Evolutionary conservation across 1,140 invertebrate species (phyloP).

Genomic region (Coenobita brevimanus): DNA sequence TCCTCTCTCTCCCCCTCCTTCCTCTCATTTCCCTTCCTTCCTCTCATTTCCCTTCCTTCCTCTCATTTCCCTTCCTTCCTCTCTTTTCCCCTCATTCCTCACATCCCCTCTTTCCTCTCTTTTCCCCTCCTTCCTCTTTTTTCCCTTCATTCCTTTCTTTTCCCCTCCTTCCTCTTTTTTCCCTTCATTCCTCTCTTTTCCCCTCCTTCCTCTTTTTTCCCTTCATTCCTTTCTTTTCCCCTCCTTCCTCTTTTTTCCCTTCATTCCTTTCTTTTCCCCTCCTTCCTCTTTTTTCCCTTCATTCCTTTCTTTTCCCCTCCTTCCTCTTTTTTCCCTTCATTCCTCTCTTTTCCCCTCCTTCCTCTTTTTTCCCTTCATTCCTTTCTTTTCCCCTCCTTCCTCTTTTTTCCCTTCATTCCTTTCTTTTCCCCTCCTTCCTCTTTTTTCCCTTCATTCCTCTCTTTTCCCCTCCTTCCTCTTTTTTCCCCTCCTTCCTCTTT

Average conservation of each 20-base stretch:
- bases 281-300: too few relatives aligned
- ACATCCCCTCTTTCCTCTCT: neutral
- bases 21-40: too few relatives aligned
- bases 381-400: neutral
- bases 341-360: neutral
- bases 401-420: neutral
- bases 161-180: constrained; percentile 1
- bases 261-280: neutral
- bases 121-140: too few relatives aligned
- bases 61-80: neutral
- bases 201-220: too few relatives aligned
- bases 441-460: neutral
- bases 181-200: neutral
- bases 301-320: neutral
- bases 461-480: too few relatives aligned
- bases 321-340: neutral
- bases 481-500: neutral
- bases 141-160: neutral
- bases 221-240: neutral
- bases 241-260: too few relatives aligned
- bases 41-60: neutral
- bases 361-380: neutral
- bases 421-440: neutral
- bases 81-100: neutral
- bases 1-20: constrained; percentile 1